These are phyloP conservation scores for Lamproptera curius DNA, from an alignment of 2,888 invertebrate species.

Conservation along the genomic window DNA sequence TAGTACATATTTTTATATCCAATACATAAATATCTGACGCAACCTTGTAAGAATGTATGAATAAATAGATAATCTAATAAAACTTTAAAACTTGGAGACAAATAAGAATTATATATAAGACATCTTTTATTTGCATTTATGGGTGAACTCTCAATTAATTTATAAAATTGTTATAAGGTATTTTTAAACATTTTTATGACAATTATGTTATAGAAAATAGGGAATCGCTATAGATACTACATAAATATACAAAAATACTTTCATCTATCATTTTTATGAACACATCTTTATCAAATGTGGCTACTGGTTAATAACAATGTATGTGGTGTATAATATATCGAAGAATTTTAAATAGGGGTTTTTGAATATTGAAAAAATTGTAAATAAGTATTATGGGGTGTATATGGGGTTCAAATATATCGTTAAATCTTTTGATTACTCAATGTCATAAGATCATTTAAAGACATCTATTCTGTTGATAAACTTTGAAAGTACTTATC, in stretches of 20 bases:
- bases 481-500: conserved; percentile 34
- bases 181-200: conserved; percentile 35
- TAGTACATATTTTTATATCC: too few relatives aligned
- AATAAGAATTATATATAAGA: too few relatives aligned
- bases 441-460: conserved; percentile 53
- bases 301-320: conserved; percentile 57
- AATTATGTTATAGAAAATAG: conserved; percentile 34
- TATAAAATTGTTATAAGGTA: conserved; percentile 16
- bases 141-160: too few relatives aligned
- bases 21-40: too few relatives aligned
- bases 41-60: too few relatives aligned
- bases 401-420: conserved; percentile 32
- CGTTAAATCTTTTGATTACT: conserved; percentile 26
- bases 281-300: conserved; percentile 62
- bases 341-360: conserved; percentile 25
- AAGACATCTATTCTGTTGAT: conserved; percentile 56
- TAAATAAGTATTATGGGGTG: conserved; percentile 23
- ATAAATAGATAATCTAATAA: too few relatives aligned
- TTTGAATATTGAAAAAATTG: conserved; percentile 26
- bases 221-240: conserved; percentile 45
- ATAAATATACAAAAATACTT: conserved; percentile 72
- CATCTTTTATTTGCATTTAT: too few relatives aligned
- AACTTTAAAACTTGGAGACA: too few relatives aligned
- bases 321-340: conserved; percentile 39
- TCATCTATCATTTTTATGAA: conserved; percentile 72